These are phyloP conservation scores for Chalcis sispes DNA, from an alignment of 2,888 invertebrate genomes.

Conservation along the genomic window DNA sequence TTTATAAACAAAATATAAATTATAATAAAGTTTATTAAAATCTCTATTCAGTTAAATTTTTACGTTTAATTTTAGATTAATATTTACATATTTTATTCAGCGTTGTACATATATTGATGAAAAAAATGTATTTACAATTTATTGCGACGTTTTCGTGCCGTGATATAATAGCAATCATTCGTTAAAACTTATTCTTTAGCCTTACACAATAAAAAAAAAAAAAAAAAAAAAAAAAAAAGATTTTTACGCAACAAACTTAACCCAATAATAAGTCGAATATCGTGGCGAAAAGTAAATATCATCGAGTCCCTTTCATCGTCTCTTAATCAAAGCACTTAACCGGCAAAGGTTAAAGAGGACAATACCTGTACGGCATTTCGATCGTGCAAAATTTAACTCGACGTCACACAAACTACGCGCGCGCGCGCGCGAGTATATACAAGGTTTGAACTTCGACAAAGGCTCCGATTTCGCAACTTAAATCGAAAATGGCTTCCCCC, in stretches of 20 bases:
- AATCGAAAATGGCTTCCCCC: constrained; percentile 32
- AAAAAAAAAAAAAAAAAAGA: neutral
- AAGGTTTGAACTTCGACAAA: constrained; percentile 25
- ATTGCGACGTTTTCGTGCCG: too few relatives aligned
- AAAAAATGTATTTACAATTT: too few relatives aligned
- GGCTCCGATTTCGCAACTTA: constrained; percentile 43
- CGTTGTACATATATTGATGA: too few relatives aligned
- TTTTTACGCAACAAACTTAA: neutral
- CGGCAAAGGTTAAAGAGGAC: constrained; percentile 33
- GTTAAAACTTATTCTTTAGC: too few relatives aligned
- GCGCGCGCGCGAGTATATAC: neutral
- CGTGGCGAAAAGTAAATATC: neutral
- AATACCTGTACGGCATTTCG: constrained; percentile 36
- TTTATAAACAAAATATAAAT: neutral
- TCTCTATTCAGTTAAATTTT: too few relatives aligned
- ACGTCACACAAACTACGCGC: too few relatives aligned
- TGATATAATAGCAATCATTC: too few relatives aligned
- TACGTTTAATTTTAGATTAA: too few relatives aligned
- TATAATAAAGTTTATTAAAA: neutral
- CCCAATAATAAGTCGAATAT: neutral
- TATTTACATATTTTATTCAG: too few relatives aligned
- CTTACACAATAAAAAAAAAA: too few relatives aligned
- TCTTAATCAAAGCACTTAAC: neutral
- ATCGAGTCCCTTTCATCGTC: constrained; percentile 15
- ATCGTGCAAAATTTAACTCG: constrained; percentile 42